These are phyloP conservation scores for Trichogramma dendrolimi DNA, from an alignment of 2,888 invertebrate species.

Conservation along the genomic window DNA sequence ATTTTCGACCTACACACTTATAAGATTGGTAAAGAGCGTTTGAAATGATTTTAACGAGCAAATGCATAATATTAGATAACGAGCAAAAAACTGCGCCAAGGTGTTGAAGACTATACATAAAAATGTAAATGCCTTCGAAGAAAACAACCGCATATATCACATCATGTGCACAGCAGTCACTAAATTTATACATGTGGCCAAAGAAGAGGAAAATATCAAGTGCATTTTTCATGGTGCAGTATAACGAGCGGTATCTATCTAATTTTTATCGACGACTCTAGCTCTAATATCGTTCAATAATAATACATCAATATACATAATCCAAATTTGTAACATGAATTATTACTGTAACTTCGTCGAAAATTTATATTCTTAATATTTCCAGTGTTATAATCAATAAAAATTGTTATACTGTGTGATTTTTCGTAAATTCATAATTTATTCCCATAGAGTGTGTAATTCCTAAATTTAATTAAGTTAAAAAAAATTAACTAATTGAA, in stretches of 20 bases:
- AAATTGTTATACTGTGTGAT: constrained; percentile 49
- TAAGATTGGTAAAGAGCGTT: constrained; percentile 9
- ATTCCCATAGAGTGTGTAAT: too few relatives aligned
- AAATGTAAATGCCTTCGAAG: too few relatives aligned
- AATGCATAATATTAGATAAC: neutral
- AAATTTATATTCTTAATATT: constrained; percentile 52
- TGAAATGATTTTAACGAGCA: constrained; percentile 12
- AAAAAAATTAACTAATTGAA: too few relatives aligned
- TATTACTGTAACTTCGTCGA: constrained; percentile 43
- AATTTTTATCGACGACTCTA: constrained; percentile 43
- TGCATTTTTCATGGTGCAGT: constrained; percentile 10
- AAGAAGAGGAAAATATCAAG: neutral
- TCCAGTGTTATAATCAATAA: constrained; percentile 51
- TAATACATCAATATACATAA: constrained; percentile 34
- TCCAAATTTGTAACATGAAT: constrained; percentile 48
- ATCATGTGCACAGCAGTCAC: neutral
- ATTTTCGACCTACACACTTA: constrained; percentile 22
- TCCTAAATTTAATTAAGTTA: too few relatives aligned
- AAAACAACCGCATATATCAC: constrained; percentile 7
- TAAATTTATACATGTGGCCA: too few relatives aligned
- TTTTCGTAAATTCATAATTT: constrained; percentile 8
- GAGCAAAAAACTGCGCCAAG: neutral
- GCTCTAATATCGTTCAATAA: constrained; percentile 25
- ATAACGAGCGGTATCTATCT: constrained; percentile 37
- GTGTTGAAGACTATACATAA: too few relatives aligned